Percentiles rank a stretch among this genome's conserved stretches.
These are phyloP conservation scores for Tadarida brasiliensis DNA, from an alignment of 2,797 vertebrate species.

Conservation along the genomic window DNA sequence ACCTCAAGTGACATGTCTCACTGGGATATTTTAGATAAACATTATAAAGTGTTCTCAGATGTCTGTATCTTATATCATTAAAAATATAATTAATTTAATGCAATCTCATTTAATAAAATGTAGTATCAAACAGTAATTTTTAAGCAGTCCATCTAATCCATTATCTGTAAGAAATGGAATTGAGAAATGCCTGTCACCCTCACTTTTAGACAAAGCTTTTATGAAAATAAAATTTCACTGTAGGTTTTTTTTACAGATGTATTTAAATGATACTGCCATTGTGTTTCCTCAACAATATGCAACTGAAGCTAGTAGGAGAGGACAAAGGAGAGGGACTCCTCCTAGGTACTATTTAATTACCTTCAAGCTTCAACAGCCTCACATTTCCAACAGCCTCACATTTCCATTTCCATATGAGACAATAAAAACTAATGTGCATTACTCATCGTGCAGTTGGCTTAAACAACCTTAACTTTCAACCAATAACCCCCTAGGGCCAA, in stretches of 20 bases:
- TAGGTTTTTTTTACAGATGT: not conserved
- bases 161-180: not conserved
- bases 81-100: slow-evolving; percentile 40
- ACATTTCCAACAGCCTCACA: not conserved
- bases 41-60: not conserved
- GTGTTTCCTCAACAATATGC: not conserved
- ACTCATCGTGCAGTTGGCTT: not conserved
- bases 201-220: slow-evolving; percentile 29
- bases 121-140: slow-evolving; percentile 13
- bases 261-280: slow-evolving; percentile 17
- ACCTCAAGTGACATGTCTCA: not conserved
- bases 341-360: not conserved
- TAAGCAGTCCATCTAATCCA: slow-evolving; percentile 41
- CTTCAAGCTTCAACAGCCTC: slow-evolving; percentile 40
- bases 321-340: not conserved
- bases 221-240: slow-evolving; percentile 42
- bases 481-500: not conserved
- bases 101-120: slow-evolving; percentile 32
- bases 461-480: slow-evolving; percentile 56
- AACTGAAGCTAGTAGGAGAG: not conserved
- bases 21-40: not conserved
- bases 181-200: slow-evolving; percentile 26
- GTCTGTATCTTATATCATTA: not conserved
- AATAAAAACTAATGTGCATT: slow-evolving; percentile 46
- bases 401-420: slow-evolving; percentile 46